Evolutionary conservation across 2,888 invertebrate species (phyloP).

Genomic region (Mimumesa dahlbomi): DNA sequence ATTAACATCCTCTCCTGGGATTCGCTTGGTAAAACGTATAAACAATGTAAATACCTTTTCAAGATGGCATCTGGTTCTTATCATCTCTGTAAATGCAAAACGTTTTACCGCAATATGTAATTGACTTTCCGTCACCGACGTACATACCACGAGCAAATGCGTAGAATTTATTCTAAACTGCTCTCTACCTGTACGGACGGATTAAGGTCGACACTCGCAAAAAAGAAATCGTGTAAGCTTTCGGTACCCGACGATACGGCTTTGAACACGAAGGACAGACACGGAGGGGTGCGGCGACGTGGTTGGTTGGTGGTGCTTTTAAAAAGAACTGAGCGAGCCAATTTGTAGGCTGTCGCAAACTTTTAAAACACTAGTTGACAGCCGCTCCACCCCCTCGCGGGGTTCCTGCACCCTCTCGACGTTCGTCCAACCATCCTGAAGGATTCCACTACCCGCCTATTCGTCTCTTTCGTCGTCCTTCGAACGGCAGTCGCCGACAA

Average conservation of each 20-base stretch:
- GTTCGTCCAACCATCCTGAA: slow-evolving; percentile 66
- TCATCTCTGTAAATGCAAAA: no score
- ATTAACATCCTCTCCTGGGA: no score
- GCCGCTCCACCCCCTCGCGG: slow-evolving; percentile 67
- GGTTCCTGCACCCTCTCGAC: slow-evolving; percentile 61
- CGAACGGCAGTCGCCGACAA: slow-evolving; percentile 42
- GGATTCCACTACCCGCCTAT: slow-evolving; percentile 53
- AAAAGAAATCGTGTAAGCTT: slow-evolving; percentile 32
- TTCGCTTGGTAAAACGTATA: no score
- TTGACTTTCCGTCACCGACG: no score
- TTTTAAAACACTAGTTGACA: slow-evolving; percentile 81
- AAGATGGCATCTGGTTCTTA: no score
- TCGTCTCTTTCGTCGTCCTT: slow-evolving; percentile 17
- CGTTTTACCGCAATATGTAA: no score
- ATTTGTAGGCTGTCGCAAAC: slow-evolving; percentile 81
- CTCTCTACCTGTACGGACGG: background rate
- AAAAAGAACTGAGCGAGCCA: slow-evolving; percentile 81
- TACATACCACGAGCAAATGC: no score
- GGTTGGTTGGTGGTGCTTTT: slow-evolving; percentile 78
- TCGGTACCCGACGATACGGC: slow-evolving; percentile 47
- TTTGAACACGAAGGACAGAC: slow-evolving; percentile 34
- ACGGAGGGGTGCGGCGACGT: slow-evolving; percentile 63
- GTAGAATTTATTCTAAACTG: no score
- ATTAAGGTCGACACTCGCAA: slow-evolving; percentile 18
- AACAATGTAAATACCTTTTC: no score